Base-by-base conservation (phyloP, 2,113 vertebrate genomes). In the Butorides virescens region DNA sequence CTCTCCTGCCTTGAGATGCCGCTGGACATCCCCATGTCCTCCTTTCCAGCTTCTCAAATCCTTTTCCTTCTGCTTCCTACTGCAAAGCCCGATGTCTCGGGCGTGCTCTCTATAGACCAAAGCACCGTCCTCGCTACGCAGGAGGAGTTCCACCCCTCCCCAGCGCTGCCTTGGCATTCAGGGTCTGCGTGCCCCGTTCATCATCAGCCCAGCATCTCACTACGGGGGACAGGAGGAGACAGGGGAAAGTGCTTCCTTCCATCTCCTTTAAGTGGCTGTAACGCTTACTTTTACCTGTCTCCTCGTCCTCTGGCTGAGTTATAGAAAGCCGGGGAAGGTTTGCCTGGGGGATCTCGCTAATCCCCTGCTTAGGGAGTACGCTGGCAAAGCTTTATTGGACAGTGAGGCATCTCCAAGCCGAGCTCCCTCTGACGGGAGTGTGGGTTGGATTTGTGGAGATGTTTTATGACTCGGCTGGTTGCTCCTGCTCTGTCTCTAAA, bases 121-220 rank as follows among this genome's bases (percentile, higher is more conserved):
- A 44, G 1, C 36, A 15, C 22, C 1, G 0, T 27, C 47, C 13
- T 32, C 1, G 4, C n/a, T 32, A 0, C 0, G 12, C 59, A 19
- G 36, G 44, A 47, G 58, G 56, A 36, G 26, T 50, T n/a, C 29
- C 39, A 82, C 46, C 26, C 61, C 46, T 7, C 4, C 36, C 10
- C n/a, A 29, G 44, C 0, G 1, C 71, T 76, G 58, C 78, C 61
- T n/a, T 21, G 53, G 75, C 21, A 3, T 15, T n/a, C 52, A 9
- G 63, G 26, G 22, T 59, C 53, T 37, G 32, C 0, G 0, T 12
- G 13, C 34, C 56, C 84, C 2, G 9, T 58, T 70, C 70, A 36
- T 71, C 84, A 39, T 4, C 70, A 68, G 93, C 80, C 55, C 70
- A 37, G 79, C 59, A 10, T 50, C 70, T 72, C 0, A 0, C 66